Evolutionary conservation across 2,888 invertebrate genomes (phyloP), one percentile per base, ranked within the genome.

Genomic region (Caenorhabditis sp.): DNA sequence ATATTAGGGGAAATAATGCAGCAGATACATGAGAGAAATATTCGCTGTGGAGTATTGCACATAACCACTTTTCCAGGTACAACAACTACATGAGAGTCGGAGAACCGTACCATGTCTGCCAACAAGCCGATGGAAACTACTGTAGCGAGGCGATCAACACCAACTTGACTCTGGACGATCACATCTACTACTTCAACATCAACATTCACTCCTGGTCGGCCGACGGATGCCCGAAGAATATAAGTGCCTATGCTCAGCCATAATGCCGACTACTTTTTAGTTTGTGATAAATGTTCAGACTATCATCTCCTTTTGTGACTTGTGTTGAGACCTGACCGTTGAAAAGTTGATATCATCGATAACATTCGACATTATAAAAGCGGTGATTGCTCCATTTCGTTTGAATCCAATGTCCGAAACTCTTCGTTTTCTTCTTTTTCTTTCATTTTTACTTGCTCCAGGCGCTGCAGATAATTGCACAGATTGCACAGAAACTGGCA

Each of bases 221-320:
- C 24, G 68, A 37, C 26, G 68, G 68, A 5, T 68, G 68, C 51
- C 68, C 68, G 40, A 68, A 55, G 24, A 68, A 68, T 26, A 55
- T 44, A 1, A 40, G 28, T 24, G 56, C 24, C 6, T 68, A 68
- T 56, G 40, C 55, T 2, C 55, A 68, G 44, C 56, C 40, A 9
- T 51, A 40, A 40, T 13, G 40, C 13, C 13, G 32, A 32, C 32
- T n/a, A 32, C 13, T 13, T 40, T 13, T 13, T 50, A 18, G 50
- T 8, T 50, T 51, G 9, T 51, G 24, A 51, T 51, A 22, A 40
- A 40, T 13, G 6, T 2, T 40, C 32, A 13, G 40, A 40, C 13
- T 40, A 40, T 40, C 11, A 13, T 40, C 13, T 40, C 13, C 13
- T 8, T 40, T 51, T 51, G 22, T 51, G 51, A 51, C 51, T 51